A percentile compares a stretch with the other conserved stretches of the same genome.
Evolutionary conservation across 35 echinoderm and acorn worm genomes (phyloP).

Genomic region (Ophiothrix spiculata): DNA sequence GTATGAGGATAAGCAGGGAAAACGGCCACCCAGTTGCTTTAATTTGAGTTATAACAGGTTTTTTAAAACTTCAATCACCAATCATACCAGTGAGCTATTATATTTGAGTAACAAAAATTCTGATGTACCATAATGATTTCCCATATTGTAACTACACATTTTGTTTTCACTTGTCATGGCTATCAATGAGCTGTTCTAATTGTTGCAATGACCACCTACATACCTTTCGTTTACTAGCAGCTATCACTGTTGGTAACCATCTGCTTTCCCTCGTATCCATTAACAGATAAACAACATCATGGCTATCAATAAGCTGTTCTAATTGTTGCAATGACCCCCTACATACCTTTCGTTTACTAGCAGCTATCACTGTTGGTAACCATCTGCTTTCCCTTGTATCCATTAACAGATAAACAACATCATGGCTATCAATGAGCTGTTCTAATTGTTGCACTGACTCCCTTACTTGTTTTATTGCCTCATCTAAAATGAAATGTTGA

Average conservation of each 20-base stretch:
- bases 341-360: slow-evolving; percentile 89
- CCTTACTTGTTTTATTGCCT: slow-evolving; percentile 53
- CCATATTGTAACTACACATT: too few species aligned
- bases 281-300: slow-evolving; percentile 85
- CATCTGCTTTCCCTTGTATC: slow-evolving; percentile 97
- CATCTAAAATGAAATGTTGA: slow-evolving; percentile 46
- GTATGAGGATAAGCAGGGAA: too few species aligned
- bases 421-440: slow-evolving; percentile 70
- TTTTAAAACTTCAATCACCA: neutral
- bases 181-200: too few species aligned
- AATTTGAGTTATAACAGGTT: neutral
- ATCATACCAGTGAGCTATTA: neutral
- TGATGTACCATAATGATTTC: too few species aligned
- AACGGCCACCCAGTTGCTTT: too few species aligned
- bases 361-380: slow-evolving; percentile 81
- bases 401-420: slow-evolving; percentile 89
- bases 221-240: slow-evolving; percentile 92
- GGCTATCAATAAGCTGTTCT: slow-evolving; percentile 69
- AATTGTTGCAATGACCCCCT: slow-evolving; percentile 29
- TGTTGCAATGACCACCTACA: too few species aligned
- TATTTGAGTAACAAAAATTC: too few species aligned
- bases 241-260: slow-evolving; percentile 91
- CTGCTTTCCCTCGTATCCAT: slow-evolving; percentile 98
- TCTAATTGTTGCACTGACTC: slow-evolving; percentile 83
- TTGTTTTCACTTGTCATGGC: too few species aligned